Evolutionary conservation across 1,140 invertebrate genomes (phyloP).

Genomic region (Caerostris darwini): DNA sequence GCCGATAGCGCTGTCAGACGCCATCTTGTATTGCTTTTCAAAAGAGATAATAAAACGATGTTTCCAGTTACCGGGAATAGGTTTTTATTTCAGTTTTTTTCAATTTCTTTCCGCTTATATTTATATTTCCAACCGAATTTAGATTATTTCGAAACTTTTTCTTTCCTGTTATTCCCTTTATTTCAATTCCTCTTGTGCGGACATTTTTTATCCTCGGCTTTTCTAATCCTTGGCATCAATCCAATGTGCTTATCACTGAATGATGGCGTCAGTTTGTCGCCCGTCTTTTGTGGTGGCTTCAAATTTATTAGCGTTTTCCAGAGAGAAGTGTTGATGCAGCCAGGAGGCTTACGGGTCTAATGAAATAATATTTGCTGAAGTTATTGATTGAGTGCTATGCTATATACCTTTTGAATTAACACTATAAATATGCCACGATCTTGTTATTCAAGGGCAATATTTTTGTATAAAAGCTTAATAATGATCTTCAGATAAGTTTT

Average conservation of each 20-base stretch:
- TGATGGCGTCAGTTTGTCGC: slow-evolving; percentile 75
- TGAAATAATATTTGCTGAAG: not conserved
- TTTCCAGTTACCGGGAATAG: slow-evolving; percentile 58
- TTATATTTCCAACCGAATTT: slow-evolving; percentile 55
- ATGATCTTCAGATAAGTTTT: too few species aligned
- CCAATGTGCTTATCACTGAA: slow-evolving; percentile 68
- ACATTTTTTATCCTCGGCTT: slow-evolving; percentile 1
- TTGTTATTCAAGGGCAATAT: too few species aligned
- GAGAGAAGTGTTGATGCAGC: slow-evolving; percentile 25
- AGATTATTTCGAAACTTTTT: slow-evolving; percentile 16
- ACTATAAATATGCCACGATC: too few species aligned
- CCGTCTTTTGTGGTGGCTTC: slow-evolving; percentile 60
- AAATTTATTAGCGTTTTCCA: slow-evolving; percentile 71
- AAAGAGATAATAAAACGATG: slow-evolving; percentile 56
- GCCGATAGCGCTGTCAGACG: slow-evolving; percentile 59
- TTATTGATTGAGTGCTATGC: not conserved
- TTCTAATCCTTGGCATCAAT: slow-evolving; percentile 52
- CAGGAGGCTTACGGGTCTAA: slow-evolving; percentile 39
- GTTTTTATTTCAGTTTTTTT: not conserved
- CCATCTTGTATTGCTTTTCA: slow-evolving; percentile 62
- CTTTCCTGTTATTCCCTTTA: not conserved
- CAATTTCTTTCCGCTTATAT: slow-evolving; percentile 6
- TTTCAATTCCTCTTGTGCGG: slow-evolving; percentile 25
- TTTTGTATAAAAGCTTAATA: too few species aligned
- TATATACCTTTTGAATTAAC: not conserved